A percentile compares a stretch with the other conserved stretches of the same genome.
Conservation (phyloP, 2,888 invertebrate genomes). For the Temnothorax rugatulus region DNA sequence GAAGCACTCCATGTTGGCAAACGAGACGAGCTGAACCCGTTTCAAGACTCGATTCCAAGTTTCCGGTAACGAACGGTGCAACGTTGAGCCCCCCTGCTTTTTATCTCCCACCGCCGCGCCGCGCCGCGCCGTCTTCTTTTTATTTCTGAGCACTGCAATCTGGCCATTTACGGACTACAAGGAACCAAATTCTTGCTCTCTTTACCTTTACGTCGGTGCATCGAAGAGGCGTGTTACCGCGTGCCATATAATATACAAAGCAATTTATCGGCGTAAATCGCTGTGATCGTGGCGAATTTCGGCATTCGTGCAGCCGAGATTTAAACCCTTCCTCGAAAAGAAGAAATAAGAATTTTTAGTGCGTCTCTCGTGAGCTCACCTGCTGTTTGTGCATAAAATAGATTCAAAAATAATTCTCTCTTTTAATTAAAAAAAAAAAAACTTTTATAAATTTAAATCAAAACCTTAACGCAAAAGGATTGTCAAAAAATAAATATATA, state of each 20-base stretch:
- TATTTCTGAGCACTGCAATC: conserved; percentile 57
- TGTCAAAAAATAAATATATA: not conserved
- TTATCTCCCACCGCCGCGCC: not conserved
- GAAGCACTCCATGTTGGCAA: conserved; percentile 39
- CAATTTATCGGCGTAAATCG: conserved; percentile 49
- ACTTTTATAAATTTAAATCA: not conserved
- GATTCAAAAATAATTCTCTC: not conserved
- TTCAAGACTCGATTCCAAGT: conserved; percentile 57
- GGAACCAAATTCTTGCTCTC: conserved; percentile 38
- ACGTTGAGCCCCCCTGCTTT: conserved; percentile 38
- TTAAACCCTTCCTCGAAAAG: conserved; percentile 30
- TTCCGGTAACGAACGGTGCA: conserved; percentile 55
- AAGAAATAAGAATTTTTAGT: conserved; percentile 18
- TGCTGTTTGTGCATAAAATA: conserved; percentile 21
- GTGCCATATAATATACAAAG: conserved; percentile 49
- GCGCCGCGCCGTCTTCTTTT: conserved; percentile 39
- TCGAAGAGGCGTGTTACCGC: conserved; percentile 48
- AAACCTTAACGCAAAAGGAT: not conserved
- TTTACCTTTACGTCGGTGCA: conserved; percentile 14
- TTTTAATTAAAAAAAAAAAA: not conserved
- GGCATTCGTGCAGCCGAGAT: conserved; percentile 44
- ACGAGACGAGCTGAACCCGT: conserved; percentile 48
- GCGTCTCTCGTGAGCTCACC: conserved; percentile 13
- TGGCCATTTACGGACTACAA: conserved; percentile 60
- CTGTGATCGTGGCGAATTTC: conserved; percentile 47